Percentiles rank a stretch among this genome's conserved stretches.
phyloP scores from a whole-genome alignment of 1,140 invertebrate species.

The Cydia strobilella region DNA sequence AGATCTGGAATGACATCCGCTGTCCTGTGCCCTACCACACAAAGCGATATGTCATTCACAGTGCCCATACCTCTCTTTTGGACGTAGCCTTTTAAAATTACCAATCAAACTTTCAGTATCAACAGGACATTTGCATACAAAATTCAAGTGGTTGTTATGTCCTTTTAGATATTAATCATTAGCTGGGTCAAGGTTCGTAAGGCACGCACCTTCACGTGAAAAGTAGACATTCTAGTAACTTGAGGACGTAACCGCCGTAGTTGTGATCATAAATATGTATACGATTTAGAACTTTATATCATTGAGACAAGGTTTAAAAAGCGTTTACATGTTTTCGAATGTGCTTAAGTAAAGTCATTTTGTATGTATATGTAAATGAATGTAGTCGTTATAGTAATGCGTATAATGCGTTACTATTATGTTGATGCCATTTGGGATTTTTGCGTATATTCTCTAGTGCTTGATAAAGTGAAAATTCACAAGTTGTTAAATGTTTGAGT shows the following conservation, averaged over 20 bases:
- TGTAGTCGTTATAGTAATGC: neutral
- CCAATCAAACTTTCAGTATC: neutral
- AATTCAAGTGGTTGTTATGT: neutral
- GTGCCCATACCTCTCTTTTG: no score
- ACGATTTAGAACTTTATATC: neutral
- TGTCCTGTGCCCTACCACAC: no score
- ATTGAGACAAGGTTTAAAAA: neutral
- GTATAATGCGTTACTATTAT: neutral
- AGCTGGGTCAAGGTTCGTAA: neutral
- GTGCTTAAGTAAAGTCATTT: neutral
- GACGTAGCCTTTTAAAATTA: neutral
- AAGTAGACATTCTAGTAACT: neutral
- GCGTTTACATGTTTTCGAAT: neutral
- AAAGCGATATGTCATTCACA: no score
- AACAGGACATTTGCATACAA: neutral
- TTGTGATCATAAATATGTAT: neutral
- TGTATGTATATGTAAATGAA: neutral
- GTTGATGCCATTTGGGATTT: conserved; percentile 1
- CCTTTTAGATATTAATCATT: neutral
- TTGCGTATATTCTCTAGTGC: neutral
- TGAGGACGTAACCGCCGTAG: neutral
- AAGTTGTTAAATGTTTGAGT: no score
- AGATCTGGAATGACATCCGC: no score
- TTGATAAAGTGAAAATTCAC: neutral
- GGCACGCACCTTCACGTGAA: conserved; percentile 8